Evolutionary conservation across 2,113 vertebrate genomes (phyloP).

Genomic region (Nanorana parkeri): DNA sequence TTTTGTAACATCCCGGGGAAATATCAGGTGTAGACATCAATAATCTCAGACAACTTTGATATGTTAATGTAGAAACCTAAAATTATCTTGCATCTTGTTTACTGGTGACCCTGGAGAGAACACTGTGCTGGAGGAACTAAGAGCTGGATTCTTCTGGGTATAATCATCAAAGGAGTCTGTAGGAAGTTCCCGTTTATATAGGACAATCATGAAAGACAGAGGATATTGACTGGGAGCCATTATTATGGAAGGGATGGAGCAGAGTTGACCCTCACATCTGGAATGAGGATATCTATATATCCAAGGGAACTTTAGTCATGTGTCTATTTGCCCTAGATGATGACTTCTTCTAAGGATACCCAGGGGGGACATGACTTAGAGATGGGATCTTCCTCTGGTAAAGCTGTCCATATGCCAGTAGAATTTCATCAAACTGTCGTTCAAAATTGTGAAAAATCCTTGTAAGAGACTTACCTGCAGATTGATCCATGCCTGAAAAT

Average conservation of each 20-base stretch:
- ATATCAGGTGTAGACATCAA: conserved; percentile 19
- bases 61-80: conserved; percentile 30
- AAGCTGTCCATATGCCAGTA: too few species aligned
- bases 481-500: too few species aligned
- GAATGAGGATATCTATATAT: too few species aligned
- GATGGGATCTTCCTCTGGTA: too few species aligned
- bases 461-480: too few species aligned
- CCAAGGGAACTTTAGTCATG: too few species aligned
- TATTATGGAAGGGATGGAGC: background rate
- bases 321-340: too few species aligned
- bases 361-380: too few species aligned
- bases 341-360: too few species aligned
- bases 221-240: background rate
- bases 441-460: too few species aligned
- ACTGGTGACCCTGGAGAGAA: conserved; percentile 9
- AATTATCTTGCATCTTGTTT: conserved; percentile 32
- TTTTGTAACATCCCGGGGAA: conserved; percentile 3
- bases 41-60: conserved; percentile 1
- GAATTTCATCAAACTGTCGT: too few species aligned
- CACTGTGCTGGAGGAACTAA: background rate
- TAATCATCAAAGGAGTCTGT: conserved; percentile 1
- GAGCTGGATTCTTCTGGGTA: background rate
- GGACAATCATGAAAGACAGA: background rate
- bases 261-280: background rate
- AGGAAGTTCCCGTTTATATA: background rate